Conservation (phyloP, 92 coral and sea anemone species). For the Muricea muricata region DNA sequence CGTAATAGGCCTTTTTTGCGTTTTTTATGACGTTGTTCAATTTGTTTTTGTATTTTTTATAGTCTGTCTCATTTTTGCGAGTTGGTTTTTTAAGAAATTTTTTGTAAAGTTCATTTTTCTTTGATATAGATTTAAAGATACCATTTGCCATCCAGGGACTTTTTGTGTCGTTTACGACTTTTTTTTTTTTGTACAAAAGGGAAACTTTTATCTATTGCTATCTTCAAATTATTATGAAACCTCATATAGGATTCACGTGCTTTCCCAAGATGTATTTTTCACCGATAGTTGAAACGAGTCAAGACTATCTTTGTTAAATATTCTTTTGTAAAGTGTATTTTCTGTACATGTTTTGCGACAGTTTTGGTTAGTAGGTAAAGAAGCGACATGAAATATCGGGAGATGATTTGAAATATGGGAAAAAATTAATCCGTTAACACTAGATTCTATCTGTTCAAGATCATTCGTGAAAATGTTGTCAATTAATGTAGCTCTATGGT, state of each 20-base stretch:
- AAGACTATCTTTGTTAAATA: background rate
- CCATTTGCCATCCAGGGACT: conserved; percentile 13
- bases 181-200: background rate
- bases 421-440: background rate
- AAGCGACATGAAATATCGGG: background rate
- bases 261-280: background rate
- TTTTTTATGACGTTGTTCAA: background rate
- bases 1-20: background rate
- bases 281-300: background rate
- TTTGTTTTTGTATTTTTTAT: background rate
- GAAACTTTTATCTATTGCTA: background rate
- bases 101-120: background rate
- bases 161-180: background rate
- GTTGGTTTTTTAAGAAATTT: background rate
- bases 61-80: background rate
- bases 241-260: background rate
- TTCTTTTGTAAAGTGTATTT: background rate
- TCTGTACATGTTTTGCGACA: no score
- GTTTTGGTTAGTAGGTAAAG: background rate
- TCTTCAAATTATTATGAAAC: background rate
- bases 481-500: background rate
- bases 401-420: background rate
- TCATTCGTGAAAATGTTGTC: background rate
- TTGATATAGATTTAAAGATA: background rate
- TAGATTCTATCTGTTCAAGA: background rate